A percentile compares a stretch with the other conserved stretches of the same genome.
Evolutionary conservation across 2,797 vertebrate species (phyloP).

Genomic region (Microhierax caerulescens): DNA sequence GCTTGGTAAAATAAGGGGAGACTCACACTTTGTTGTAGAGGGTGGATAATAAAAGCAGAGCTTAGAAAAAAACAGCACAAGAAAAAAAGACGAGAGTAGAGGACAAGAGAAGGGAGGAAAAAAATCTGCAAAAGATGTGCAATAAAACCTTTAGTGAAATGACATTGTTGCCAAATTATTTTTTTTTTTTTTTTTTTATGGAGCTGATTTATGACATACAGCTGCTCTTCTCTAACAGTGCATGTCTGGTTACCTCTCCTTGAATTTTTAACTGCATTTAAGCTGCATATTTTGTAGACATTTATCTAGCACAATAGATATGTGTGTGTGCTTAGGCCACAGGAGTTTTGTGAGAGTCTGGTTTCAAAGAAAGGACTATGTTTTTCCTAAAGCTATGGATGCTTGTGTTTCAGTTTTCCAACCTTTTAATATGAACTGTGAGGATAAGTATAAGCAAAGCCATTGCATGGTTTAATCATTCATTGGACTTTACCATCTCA

Average conservation of each 20-base stretch:
- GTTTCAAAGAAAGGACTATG: not conserved
- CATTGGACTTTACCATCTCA: not conserved
- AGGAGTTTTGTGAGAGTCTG: not conserved
- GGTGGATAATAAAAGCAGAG: not conserved
- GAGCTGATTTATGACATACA: conserved; percentile 31
- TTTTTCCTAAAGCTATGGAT: not conserved
- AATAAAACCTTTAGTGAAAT: not conserved
- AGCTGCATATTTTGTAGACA: too few species aligned
- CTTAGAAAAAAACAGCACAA: not conserved
- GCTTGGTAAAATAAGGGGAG: not conserved
- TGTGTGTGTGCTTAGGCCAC: not conserved
- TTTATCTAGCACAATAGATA: not conserved
- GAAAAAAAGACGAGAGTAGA: not conserved
- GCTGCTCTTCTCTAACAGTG: not conserved
- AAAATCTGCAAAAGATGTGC: not conserved
- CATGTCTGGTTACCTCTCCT: not conserved
- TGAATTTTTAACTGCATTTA: not conserved
- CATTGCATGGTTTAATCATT: not conserved
- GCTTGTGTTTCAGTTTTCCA: not conserved
- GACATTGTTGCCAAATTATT: not conserved
- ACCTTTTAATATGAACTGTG: not conserved
- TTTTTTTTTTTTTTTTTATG: not conserved
- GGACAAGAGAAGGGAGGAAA: not conserved
- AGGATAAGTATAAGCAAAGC: not conserved
- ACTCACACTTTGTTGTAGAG: too few species aligned